A percentile compares a stretch with the other conserved stretches of the same genome.
Conservation (phyloP, 2,113 vertebrate genomes). For the Oryctolagus cuniculus region DNA sequence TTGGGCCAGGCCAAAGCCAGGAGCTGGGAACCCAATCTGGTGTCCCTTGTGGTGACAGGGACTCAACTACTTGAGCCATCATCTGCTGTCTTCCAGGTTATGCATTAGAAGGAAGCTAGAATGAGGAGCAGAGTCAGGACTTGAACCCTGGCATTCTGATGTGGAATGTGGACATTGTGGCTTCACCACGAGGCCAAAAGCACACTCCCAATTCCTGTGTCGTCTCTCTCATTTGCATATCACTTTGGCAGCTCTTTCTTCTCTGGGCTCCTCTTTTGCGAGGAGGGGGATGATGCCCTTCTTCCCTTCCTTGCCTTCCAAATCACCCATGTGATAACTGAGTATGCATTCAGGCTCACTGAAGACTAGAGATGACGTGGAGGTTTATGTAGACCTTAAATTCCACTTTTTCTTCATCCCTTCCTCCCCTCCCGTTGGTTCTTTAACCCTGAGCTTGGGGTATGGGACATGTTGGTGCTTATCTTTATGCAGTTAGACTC, state of each 20-base stretch:
- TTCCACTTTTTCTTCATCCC: not conserved
- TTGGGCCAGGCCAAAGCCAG: too few relatives aligned
- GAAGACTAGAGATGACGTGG: not conserved
- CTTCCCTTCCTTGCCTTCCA: not conserved
- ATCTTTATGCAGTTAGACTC: not conserved
- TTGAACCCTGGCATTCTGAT: too few relatives aligned
- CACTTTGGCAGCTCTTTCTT: slow-evolving; percentile 3
- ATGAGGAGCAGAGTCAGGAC: too few relatives aligned
- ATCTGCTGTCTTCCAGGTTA: too few relatives aligned
- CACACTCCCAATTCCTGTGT: not conserved
- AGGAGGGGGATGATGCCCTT: not conserved
- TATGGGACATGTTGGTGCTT: not conserved
- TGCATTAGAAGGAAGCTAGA: too few relatives aligned
- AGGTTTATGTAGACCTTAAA: slow-evolving; percentile 6
- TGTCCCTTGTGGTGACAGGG: too few relatives aligned
- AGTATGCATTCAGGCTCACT: not conserved
- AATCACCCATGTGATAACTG: not conserved
- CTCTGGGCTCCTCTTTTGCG: not conserved
- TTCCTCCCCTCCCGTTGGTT: not conserved
- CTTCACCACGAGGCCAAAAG: too few relatives aligned
- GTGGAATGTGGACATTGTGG: too few relatives aligned
- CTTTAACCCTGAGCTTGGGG: not conserved
- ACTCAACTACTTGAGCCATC: too few relatives aligned
- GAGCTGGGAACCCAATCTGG: too few relatives aligned
- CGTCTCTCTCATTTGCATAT: not conserved